A percentile compares a stretch with the other conserved stretches of the same genome.
phyloP scores from a whole-genome alignment of 1,140 invertebrate genomes.

The Berghia stephanieae region DNA sequence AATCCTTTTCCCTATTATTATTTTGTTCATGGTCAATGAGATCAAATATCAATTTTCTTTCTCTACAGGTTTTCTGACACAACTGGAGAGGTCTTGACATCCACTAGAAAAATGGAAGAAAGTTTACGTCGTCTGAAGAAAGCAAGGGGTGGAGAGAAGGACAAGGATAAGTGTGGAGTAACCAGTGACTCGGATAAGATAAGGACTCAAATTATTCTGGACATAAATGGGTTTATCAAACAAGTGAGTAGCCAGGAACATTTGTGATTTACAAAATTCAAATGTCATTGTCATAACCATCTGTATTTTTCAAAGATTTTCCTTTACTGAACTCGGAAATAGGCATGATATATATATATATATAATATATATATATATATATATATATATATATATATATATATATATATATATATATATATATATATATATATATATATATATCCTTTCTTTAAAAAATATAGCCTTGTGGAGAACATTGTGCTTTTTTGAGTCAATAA shows the following conservation, averaged over 20 bases:
- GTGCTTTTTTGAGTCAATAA: too few relatives aligned
- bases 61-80: slow-evolving; percentile 79
- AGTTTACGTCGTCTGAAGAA: slow-evolving; percentile 92
- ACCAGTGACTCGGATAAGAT: slow-evolving; percentile 92
- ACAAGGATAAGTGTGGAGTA: slow-evolving; percentile 63
- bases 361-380: too few relatives aligned
- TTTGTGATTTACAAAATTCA: too few relatives aligned
- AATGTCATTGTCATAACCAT: too few relatives aligned
- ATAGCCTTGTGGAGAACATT: too few relatives aligned
- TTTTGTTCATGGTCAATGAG: too few relatives aligned
- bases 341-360: too few relatives aligned
- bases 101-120: slow-evolving; percentile 94
- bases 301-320: too few relatives aligned
- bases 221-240: slow-evolving; percentile 74
- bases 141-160: slow-evolving; percentile 73
- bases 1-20: too few relatives aligned
- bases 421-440: background rate
- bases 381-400: too few relatives aligned
- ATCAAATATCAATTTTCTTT: slow-evolving; percentile 16
- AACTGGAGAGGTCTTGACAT: slow-evolving; percentile 87
- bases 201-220: slow-evolving; percentile 85
- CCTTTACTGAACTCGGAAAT: too few relatives aligned
- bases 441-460: too few relatives aligned
- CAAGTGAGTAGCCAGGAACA: slow-evolving; percentile 65
- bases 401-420: background rate